phyloP scores from a whole-genome alignment of 2,113 vertebrate genomes.

The Gambusia affinis region DNA sequence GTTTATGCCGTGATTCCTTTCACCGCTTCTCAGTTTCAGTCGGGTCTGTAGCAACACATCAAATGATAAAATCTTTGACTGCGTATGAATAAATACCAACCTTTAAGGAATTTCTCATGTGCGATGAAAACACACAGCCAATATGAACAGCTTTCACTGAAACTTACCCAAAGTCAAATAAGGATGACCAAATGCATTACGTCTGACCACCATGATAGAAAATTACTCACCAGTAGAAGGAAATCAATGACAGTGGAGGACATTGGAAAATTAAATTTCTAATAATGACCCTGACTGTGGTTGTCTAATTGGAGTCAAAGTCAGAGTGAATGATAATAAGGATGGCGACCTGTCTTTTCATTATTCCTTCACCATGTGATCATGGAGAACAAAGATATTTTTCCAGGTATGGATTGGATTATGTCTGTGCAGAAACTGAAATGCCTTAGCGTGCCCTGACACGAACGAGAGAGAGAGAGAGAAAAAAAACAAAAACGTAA shows the following conservation, averaged over 20 bases:
- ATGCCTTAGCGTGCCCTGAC: slow-evolving; percentile 36
- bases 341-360: slow-evolving; percentile 58
- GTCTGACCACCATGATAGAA: slow-evolving; percentile 43
- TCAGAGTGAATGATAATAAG: slow-evolving; percentile 62
- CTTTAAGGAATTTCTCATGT: slow-evolving; percentile 17
- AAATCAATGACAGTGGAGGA: slow-evolving; percentile 73
- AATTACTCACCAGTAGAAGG: slow-evolving; percentile 49
- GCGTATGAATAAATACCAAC: slow-evolving; percentile 27
- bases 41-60: background rate
- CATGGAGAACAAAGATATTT: slow-evolving; percentile 38
- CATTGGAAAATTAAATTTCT: slow-evolving; percentile 73
- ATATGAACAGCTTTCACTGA: slow-evolving; percentile 11
- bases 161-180: slow-evolving; percentile 29
- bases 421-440: slow-evolving; percentile 46
- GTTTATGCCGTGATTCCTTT: slow-evolving; percentile 50
- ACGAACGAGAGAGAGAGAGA: slow-evolving; percentile 21
- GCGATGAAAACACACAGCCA: slow-evolving; percentile 8
- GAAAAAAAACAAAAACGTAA: slow-evolving; percentile 46
- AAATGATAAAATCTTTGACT: slow-evolving; percentile 37
- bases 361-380: slow-evolving; percentile 30
- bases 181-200: slow-evolving; percentile 43
- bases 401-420: slow-evolving; percentile 35
- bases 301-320: slow-evolving; percentile 73
- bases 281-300: slow-evolving; percentile 63
- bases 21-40: background rate